Evolutionary conservation across 2,888 invertebrate genomes (phyloP), one percentile per base, ranked within the genome.

Genomic region (Platycheirus rosarum): DNA sequence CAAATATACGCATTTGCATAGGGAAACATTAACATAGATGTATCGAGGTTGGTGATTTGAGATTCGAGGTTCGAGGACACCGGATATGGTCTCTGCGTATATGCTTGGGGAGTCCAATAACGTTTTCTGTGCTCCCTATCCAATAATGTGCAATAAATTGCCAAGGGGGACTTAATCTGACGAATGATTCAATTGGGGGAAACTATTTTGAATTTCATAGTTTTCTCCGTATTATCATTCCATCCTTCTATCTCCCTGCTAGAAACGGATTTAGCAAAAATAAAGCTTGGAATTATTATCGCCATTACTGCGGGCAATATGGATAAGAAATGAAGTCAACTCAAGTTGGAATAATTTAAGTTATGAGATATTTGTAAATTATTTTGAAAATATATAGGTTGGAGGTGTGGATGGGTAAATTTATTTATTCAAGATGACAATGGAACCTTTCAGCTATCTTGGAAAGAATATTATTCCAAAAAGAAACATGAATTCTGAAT

Each of bases 141-240:
- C 26, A 65, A 75, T 70, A 70, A 53, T 66, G 53, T 80, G 60
- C 70, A 75, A 51, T 62, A 66, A 70, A 75, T 75, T 70, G 51
- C 75, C 70, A 44, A 44, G 46, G 65, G 70, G 26, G 75, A 75
- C 65, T 37, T 53, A 60, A 70, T 75, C 70, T 66, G 70, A 74
- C 69, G 74, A 80, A 74, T 65, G 63, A 65, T 73, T 73, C 73
- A 62, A 70, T 66, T 79, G 40, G 73, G 26, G 44, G 42, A 49
- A 48, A 37, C 18, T 20, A 51, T 68, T 51, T 55, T 26, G 29
- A 65, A 49, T 70, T 62, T 55, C 40, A 62, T 57, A 32, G 9
- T 46, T 65, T 46, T 65, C n/a, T n/a, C n/a, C 53, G 49, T 63
- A 8, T 49, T 66, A 35, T 32, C 63, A n/a, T 63, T 46, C 35